Base-by-base conservation (phyloP, 2,888 invertebrate species). In the Abscondita cerata region DNA sequence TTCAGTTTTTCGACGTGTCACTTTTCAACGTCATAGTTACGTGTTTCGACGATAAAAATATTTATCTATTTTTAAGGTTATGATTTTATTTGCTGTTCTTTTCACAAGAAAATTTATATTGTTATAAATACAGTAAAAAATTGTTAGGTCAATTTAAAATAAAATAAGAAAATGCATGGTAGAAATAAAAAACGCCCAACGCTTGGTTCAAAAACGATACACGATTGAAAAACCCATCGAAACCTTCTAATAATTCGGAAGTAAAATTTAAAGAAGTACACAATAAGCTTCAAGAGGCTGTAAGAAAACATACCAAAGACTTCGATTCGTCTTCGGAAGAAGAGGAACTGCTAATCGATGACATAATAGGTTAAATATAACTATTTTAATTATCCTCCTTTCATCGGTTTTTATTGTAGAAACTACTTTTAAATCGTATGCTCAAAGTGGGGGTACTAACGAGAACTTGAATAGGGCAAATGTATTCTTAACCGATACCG, bases 401-500 rank as follows among this genome's bases (percentile, higher is more conserved):
- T 36, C 34, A 41, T 25, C 16, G 51, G 18, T 47, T 52, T 33
- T 31, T 38, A 52, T 41, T 66, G 85, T 85, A 80, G 62, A 76
- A 79, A 1, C 78, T 86, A 13, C 15, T 15, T 80, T 85, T 40
- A 80, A 83, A 64, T 80, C 81, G 62, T 87, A 86, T 69, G 74
- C 77, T 6, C 72, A 73, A 54, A 70, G 76, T 64, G 79, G 80
- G 16, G 82, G 80, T 1, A 75, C 80, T 63, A 75, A 74, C 52
- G 81, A 77, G 31, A 82, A 83, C 70, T 73, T 84, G 5, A 81
- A 81, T 48, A 83, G 88, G 71, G 91, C 92, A 2, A 86, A 88
- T 73, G 86, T 87, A 50, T 89, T 91, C 75, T 81, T 96, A 53
- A 89, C 92, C 75, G 92, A 94, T 78, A 85, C 89, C 0, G 86